Percentiles rank a stretch among this genome's conserved stretches.
Conservation (phyloP, 2,888 invertebrate species). For the Caenorhabditis virilis region DNA sequence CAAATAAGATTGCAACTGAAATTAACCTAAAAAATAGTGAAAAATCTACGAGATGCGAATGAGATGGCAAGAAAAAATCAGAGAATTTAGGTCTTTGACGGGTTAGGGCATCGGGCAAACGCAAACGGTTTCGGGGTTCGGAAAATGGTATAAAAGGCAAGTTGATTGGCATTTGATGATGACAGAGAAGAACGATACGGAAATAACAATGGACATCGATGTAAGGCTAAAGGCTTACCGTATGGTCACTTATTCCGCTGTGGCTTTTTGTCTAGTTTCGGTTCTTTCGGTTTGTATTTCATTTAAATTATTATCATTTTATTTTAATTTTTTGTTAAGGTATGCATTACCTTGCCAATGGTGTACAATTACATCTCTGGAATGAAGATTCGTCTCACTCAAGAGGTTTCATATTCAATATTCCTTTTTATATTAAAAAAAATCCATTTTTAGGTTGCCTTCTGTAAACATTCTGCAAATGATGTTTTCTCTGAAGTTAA, state of each 20-base stretch:
- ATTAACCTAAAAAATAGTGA: too few relatives aligned
- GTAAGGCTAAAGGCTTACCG: conserved; percentile 34
- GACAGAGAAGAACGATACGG: not conserved
- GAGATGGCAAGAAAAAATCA: too few relatives aligned
- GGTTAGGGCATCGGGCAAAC: too few relatives aligned
- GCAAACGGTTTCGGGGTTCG: too few relatives aligned
- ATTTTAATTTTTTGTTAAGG: conserved; percentile 6
- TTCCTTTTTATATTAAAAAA: not conserved
- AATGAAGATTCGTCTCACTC: conserved; percentile 20
- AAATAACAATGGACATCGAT: conserved; percentile 25
- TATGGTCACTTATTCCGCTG: conserved; percentile 32
- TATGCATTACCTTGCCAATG: conserved; percentile 42
- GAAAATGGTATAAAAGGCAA: not conserved
- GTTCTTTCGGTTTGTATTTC: conserved; percentile 31
- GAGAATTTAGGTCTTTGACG: too few relatives aligned
- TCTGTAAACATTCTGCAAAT: conserved; percentile 30
- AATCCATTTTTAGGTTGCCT: conserved; percentile 18
- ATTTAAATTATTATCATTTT: conserved; percentile 1
- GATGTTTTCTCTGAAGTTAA: conserved; percentile 37
- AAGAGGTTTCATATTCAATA: conserved; percentile 9
- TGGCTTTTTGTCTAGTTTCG: conserved; percentile 29
- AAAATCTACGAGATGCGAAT: too few relatives aligned
- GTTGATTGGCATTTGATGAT: not conserved
- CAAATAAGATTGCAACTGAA: too few relatives aligned
- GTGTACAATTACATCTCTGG: conserved; percentile 33